A percentile compares a stretch with the other conserved stretches of the same genome.
These are phyloP conservation scores for Lutra lutra DNA, from an alignment of 2,797 vertebrate species.

Conservation along the genomic window DNA sequence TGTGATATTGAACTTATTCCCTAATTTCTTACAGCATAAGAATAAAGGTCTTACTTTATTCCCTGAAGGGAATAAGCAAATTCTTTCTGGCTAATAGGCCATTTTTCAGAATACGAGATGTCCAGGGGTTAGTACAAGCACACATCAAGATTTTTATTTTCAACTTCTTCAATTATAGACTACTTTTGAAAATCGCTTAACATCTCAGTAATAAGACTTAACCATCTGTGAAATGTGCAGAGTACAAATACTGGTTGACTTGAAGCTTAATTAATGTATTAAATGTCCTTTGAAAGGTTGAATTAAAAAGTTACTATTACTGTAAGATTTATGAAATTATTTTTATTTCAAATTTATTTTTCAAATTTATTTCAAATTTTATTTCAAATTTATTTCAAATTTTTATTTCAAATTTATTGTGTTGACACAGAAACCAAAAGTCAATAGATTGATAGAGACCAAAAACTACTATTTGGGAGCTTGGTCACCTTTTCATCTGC, in stretches of 20 bases:
- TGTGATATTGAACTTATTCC: background rate
- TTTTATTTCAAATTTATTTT: background rate
- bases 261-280: background rate
- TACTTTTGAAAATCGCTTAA: conserved; percentile 21
- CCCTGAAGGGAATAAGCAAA: background rate
- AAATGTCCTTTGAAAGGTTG: background rate
- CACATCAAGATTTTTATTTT: background rate
- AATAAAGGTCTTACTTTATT: background rate
- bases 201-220: background rate
- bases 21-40: background rate
- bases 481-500: background rate
- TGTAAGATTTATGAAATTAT: background rate
- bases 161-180: background rate
- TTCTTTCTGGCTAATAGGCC: background rate
- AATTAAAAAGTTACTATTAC: background rate
- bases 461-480: background rate
- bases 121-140: background rate
- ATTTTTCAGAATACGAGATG: background rate
- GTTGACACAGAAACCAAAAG: background rate
- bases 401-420: conserved; percentile 11
- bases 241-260: background rate
- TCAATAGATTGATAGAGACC: background rate
- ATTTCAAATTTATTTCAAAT: too few relatives aligned
- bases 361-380: too few relatives aligned
- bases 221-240: conserved; percentile 28